Evolutionary conservation across 1,140 invertebrate species (phyloP).

Genomic region (Megathymus violae): DNA sequence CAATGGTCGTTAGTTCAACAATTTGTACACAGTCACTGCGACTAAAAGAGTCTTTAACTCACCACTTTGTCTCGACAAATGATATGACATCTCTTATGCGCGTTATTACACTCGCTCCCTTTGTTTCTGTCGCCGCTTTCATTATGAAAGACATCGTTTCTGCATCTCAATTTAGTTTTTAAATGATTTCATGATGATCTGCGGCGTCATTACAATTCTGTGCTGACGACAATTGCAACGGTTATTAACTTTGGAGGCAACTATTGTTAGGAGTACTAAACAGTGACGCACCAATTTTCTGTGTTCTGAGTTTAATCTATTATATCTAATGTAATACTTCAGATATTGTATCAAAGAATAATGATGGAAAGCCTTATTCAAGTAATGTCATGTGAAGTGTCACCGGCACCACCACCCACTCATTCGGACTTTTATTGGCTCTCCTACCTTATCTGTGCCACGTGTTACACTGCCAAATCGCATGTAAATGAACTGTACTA

Average conservation of each 20-base stretch:
- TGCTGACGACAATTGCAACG: too few species aligned
- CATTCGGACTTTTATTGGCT: too few species aligned
- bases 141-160: slow-evolving; percentile 48
- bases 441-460: too few species aligned
- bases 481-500: too few species aligned
- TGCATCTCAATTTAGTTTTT: slow-evolving; percentile 54
- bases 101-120: slow-evolving; percentile 53
- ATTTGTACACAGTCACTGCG: slow-evolving; percentile 21
- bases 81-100: slow-evolving; percentile 46
- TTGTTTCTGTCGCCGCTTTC: slow-evolving; percentile 47
- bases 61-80: slow-evolving; percentile 58
- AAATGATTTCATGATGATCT: slow-evolving; percentile 35
- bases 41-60: slow-evolving; percentile 39
- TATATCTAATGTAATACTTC: too few species aligned
- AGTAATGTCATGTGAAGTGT: too few species aligned
- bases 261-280: not conserved
- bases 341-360: too few species aligned
- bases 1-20: slow-evolving; percentile 33
- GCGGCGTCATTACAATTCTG: slow-evolving; percentile 13
- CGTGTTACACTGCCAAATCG: too few species aligned
- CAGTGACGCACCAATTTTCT: not conserved
- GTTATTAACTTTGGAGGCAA: not conserved
- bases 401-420: too few species aligned
- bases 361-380: too few species aligned
- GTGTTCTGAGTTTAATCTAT: not conserved